Conservation (phyloP, 2,113 vertebrate genomes). For the Mirounga angustirostris region DNA sequence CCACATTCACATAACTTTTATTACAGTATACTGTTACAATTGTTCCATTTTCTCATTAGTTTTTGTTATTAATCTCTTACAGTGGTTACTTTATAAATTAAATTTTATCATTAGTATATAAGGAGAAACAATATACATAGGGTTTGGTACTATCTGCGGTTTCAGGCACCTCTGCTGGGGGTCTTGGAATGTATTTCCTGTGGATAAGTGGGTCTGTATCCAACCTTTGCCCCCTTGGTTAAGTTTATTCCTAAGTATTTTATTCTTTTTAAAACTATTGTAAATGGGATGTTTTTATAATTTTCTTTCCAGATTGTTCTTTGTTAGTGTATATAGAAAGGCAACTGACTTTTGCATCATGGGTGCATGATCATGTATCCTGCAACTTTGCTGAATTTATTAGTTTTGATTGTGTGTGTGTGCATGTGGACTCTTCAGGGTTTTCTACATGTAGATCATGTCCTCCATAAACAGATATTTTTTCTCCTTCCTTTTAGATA, state of each 20-base stretch:
- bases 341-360: neutral
- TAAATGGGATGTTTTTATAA: neutral
- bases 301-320: neutral
- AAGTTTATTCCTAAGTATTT: constrained; percentile 11
- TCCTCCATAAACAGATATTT: neutral
- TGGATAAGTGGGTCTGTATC: neutral
- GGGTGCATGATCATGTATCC: neutral
- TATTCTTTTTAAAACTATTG: neutral
- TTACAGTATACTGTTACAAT: neutral
- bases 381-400: neutral
- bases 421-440: neutral
- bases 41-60: neutral
- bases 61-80: neutral
- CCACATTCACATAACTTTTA: neutral
- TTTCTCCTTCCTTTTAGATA: neutral
- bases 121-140: neutral
- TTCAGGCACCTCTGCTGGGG: neutral
- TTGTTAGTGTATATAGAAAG: neutral
- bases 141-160: neutral
- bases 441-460: neutral
- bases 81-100: neutral
- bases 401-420: neutral
- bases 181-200: neutral
- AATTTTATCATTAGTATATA: neutral
- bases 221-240: neutral